These are phyloP conservation scores for Thinocorus orbignyianus DNA, from an alignment of 2,113 vertebrate species.

Conservation along the genomic window DNA sequence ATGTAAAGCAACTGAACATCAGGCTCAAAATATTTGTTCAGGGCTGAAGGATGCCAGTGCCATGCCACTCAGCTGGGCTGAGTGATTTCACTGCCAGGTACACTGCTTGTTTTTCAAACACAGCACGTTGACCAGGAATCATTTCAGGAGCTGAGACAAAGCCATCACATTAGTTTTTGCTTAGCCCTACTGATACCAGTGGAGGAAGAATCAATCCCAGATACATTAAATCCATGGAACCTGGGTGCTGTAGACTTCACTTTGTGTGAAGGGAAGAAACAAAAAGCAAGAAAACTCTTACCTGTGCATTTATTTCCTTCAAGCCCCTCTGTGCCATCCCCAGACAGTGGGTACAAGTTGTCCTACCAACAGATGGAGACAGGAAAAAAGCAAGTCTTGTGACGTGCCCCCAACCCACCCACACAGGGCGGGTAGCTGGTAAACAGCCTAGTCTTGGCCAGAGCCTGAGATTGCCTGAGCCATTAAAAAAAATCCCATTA, in stretches of 20 bases:
- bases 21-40: background rate
- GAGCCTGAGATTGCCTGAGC: background rate
- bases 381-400: background rate
- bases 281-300: conserved; percentile 47
- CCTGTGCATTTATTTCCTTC: conserved; percentile 45
- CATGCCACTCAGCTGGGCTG: background rate
- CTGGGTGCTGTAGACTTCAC: background rate
- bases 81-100: background rate
- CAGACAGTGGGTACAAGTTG: conserved; percentile 66
- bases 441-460: background rate
- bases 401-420: background rate
- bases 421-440: background rate
- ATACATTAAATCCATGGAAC: background rate
- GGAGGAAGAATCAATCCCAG: background rate
- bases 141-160: background rate
- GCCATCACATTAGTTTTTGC: background rate
- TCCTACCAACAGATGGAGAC: conserved; percentile 55
- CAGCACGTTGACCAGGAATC: background rate
- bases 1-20: background rate
- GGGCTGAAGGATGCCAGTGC: background rate
- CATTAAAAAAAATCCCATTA: background rate
- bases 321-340: conserved; percentile 50
- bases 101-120: background rate
- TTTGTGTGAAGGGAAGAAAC: background rate
- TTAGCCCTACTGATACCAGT: background rate